Evolutionary conservation across 2,113 vertebrate species (phyloP), one percentile per base, ranked within the genome.

Genomic region (Urocolius indicus): DNA sequence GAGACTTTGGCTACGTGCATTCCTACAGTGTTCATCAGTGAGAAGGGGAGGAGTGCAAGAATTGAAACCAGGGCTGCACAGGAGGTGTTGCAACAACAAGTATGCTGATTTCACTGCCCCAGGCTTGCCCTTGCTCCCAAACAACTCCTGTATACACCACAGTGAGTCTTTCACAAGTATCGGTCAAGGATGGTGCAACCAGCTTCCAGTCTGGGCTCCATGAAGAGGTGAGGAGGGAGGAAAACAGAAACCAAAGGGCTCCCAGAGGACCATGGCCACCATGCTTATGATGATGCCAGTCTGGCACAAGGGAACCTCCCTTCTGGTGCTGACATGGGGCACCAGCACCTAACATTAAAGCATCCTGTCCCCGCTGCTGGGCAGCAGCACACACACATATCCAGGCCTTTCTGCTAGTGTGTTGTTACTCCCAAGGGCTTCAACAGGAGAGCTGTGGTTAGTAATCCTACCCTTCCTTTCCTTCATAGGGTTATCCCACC

Each of bases 301-400:
- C 55, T 32, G 49, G 11, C 10, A 13, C 4, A 22, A 26, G 10
- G 6, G 30, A 17, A 12, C 3, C 18, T 29, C 43, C 21, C 49
- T 36, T 20, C 49, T 71, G 43, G 24, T 1, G 6, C 51, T 32
- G 19, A 9, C 16, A 49, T 1, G 0, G 11, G n/a, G 12, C 32
- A 65, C 6, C 16, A 32, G 0, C n/a, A 20, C 32, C 9, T 51
- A 18, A 6, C 16, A 14, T 29, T 30, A 55, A 46, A 51, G 13
- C 38, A 11, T 48, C 48, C 10, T n/a, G 23, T 23, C 32, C 23
- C 24, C 11, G 1, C 2, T 6, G 19, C 58, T 43, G 32, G 18
- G 46, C 27, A 10, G 45, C 0, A 0, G 49, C 6, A 1, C 1
- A 10, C 5, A 0, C 1, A 6, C 1, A 1, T 8, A 9, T 8